Conservation (phyloP, 1,140 invertebrate genomes). For the Drosophila insularis region DNA sequence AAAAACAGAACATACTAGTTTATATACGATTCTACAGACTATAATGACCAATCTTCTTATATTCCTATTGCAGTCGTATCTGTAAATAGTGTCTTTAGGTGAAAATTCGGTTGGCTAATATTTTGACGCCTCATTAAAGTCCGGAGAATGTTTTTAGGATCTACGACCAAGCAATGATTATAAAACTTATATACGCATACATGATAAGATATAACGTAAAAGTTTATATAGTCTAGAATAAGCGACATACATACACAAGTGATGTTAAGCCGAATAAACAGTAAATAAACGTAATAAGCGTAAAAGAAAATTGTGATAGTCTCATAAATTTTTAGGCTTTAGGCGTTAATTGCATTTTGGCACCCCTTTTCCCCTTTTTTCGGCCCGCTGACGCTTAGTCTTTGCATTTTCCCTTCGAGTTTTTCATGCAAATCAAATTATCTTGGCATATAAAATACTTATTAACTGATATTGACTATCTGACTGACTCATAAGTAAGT, state of each 20-base stretch:
- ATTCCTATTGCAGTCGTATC: too few relatives aligned
- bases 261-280: background rate
- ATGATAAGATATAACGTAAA: background rate
- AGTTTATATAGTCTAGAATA: slow-evolving; percentile 5
- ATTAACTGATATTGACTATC: slow-evolving; percentile 47
- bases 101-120: too few relatives aligned
- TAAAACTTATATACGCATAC: background rate
- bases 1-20: too few relatives aligned
- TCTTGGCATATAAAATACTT: slow-evolving; percentile 75
- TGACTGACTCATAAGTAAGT: background rate
- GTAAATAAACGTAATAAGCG: slow-evolving; percentile 1
- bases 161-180: background rate
- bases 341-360: slow-evolving; percentile 39
- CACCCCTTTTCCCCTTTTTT: background rate
- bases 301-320: slow-evolving; percentile 52
- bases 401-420: background rate
- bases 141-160: background rate
- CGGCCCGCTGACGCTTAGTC: background rate
- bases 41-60: too few relatives aligned
- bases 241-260: background rate
- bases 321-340: slow-evolving; percentile 42
- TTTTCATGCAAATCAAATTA: slow-evolving; percentile 73
- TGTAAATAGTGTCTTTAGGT: too few relatives aligned
- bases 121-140: too few relatives aligned
- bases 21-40: too few relatives aligned